Percentiles rank a stretch among this genome's conserved stretches.
phyloP scores from a whole-genome alignment of 2,113 vertebrate genomes.

The Corynorhinus townsendii region DNA sequence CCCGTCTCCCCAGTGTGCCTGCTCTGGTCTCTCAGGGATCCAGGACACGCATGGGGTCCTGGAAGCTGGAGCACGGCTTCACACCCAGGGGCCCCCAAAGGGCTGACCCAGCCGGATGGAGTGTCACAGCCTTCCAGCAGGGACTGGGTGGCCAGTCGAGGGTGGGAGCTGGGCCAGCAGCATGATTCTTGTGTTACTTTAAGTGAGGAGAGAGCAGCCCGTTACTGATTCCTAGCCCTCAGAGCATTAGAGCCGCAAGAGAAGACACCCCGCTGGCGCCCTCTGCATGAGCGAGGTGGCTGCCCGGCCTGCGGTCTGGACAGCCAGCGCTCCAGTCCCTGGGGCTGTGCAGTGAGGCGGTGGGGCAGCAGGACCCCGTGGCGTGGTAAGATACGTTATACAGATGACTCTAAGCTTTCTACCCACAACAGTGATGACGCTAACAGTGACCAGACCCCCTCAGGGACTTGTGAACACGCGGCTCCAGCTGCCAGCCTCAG shows the following conservation, averaged over 20 bases:
- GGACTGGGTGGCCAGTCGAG: background rate
- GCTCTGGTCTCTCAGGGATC: background rate
- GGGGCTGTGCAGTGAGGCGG: fast-evolving
- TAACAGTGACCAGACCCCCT: background rate
- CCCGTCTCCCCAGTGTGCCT: fast-evolving
- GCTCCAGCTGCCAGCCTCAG: background rate
- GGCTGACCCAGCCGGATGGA: no score
- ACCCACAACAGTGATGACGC: background rate
- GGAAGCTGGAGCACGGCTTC: background rate
- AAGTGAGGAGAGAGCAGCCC: background rate
- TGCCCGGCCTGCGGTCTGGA: no score
- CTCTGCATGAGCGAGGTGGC: fast-evolving
- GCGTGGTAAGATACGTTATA: background rate
- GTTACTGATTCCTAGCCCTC: background rate
- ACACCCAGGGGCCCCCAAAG: fast-evolving
- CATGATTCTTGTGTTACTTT: background rate
- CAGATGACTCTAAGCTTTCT: background rate
- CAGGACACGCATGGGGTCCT: background rate
- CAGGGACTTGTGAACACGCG: fast-evolving
- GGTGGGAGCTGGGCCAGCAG: background rate
- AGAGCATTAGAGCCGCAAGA: background rate
- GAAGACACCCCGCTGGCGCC: fast-evolving
- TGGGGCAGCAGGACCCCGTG: background rate
- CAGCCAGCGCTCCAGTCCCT: fast-evolving
- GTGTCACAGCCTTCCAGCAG: background rate